Base-by-base conservation (phyloP, 2,888 invertebrate species). In the Strigamia maritima region DNA sequence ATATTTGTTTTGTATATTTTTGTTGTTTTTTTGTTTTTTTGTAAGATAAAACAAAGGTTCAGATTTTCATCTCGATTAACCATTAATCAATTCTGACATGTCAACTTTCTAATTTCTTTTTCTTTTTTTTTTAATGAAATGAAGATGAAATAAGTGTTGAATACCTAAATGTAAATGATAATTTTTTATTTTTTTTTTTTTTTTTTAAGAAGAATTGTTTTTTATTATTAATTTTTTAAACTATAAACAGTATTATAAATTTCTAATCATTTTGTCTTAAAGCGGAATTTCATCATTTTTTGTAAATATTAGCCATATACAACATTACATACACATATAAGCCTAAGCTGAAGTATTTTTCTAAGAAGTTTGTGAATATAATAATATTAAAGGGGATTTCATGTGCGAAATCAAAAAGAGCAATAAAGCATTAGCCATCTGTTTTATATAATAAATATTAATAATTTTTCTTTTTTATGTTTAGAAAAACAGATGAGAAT, bases 341-440 rank as follows among this genome's bases (percentile, higher is more conserved):
- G 70, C 70, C 70, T 70, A 70, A 70, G 70, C 70, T 70, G 70
- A 70, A 6, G 12, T 70, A 28, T 28, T 26, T 70, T 1, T 22
- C 22, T 22, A 65, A 22, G 22, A 65, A 22, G 14, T 70, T 54
- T 28, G 70, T 70, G 70, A 70, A 70, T 70, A 70, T 70, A 70
- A 70, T 70, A 70, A 70, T 70, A 26, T 28, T 70, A 60, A 60
- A 28, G 28, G 70, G 24, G 24, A 26, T 60, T 60, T 60, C 70
- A 70, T 28, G 28, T 70, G 70, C 70, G 26, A 70, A 70, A 70
- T 70, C 70, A 70, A 70, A 70, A 70, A 70, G 24, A 70, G 70
- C 70, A 70, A 28, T 70, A 1, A 70, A 70, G 28, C 70, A 70
- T 70, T 54, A 70, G 70, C 28, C 70, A 70, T 70, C 70, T 70